phyloP scores from a whole-genome alignment of 2,888 invertebrate genomes.

The Lycia hirtaria region DNA sequence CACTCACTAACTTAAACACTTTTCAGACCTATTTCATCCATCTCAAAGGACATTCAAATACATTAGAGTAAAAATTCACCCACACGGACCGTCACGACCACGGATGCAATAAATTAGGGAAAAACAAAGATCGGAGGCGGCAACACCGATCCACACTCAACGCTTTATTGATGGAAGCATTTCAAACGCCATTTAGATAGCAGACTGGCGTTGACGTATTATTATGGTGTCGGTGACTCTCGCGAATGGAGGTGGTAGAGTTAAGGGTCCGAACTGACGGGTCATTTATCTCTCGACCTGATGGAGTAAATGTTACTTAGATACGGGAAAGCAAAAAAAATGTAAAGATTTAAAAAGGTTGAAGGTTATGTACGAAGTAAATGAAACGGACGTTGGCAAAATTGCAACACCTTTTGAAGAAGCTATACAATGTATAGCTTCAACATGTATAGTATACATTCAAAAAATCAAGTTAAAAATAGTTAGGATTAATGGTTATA shows the following conservation, averaged over 20 bases:
- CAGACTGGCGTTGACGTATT: slow-evolving; percentile 78
- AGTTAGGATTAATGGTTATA: too few species aligned
- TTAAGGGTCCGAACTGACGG: slow-evolving; percentile 2
- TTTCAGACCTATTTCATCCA: not conserved
- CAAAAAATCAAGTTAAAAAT: too few species aligned
- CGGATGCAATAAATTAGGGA: slow-evolving; percentile 55
- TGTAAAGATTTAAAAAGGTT: not conserved
- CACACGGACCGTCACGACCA: slow-evolving; percentile 42
- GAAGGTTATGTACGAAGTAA: not conserved
- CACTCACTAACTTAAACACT: not conserved
- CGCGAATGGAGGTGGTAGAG: slow-evolving; percentile 36
- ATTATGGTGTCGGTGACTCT: slow-evolving; percentile 63
- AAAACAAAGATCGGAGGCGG: slow-evolving; percentile 58
- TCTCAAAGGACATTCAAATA: slow-evolving; percentile 30
- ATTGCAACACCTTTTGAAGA: too few species aligned
- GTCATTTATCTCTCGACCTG: not conserved
- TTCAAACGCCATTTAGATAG: slow-evolving; percentile 84
- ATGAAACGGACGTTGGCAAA: too few species aligned
- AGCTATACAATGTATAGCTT: too few species aligned
- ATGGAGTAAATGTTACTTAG: not conserved
- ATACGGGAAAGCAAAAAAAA: not conserved
- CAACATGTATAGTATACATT: too few species aligned
- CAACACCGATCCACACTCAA: slow-evolving; percentile 77
- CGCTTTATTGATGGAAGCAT: slow-evolving; percentile 82
- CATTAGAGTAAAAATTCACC: slow-evolving; percentile 39